Percentiles rank a stretch among this genome's conserved stretches.
Conservation (phyloP, 1,140 invertebrate genomes). For the Cataglyphis hispanica region DNA sequence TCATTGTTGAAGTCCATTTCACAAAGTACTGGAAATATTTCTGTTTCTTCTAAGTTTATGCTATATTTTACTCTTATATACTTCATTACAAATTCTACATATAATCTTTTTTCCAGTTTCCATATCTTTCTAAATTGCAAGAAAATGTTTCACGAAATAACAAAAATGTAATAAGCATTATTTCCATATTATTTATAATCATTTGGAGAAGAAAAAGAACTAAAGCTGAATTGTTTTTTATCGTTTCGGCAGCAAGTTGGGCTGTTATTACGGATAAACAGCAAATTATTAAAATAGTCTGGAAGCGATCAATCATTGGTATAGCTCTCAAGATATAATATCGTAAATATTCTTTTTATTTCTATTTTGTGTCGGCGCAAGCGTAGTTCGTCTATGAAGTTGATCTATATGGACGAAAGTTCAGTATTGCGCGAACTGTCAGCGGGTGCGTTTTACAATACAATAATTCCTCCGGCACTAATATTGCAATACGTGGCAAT, state of each 20-base stretch:
- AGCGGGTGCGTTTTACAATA: not conserved
- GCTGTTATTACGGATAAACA: not conserved
- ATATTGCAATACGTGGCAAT: not conserved
- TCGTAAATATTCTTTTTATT: not conserved
- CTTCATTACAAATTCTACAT: not conserved
- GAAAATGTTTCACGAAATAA: not conserved
- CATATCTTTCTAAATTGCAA: not conserved
- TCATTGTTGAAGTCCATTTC: slow-evolving; percentile 11
- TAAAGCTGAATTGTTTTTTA: not conserved
- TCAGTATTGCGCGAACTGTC: not conserved
- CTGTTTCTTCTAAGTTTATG: not conserved
- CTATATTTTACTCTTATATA: not conserved
- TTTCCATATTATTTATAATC: slow-evolving; percentile 6
- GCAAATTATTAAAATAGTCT: slow-evolving; percentile 2
- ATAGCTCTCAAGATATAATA: not conserved
- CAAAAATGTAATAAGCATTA: not conserved
- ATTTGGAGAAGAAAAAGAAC: not conserved
- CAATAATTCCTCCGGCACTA: not conserved
- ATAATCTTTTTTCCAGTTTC: not conserved
- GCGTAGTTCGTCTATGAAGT: not conserved
- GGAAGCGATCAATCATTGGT: not conserved
- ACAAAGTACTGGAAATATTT: not conserved
- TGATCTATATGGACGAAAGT: not conserved
- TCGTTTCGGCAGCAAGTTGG: not conserved
- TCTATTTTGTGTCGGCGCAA: not conserved